These are phyloP conservation scores for Sebastes steindachneri DNA, from an alignment of 2,797 vertebrate species.

Conservation along the genomic window DNA sequence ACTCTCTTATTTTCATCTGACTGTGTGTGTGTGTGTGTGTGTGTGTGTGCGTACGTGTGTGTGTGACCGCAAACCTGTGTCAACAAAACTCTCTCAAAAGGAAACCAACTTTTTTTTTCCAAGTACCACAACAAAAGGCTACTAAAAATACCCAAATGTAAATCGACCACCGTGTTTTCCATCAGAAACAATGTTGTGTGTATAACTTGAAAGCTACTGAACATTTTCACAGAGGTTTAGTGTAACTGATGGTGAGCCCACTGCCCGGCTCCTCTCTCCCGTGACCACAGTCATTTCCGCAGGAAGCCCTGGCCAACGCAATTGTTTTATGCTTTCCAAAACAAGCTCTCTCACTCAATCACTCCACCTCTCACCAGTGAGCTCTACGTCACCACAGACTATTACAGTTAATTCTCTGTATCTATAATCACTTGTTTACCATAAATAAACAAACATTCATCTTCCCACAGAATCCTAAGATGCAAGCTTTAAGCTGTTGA, in stretches of 20 bases:
- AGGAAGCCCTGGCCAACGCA: constrained; percentile 64
- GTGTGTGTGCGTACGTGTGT: background rate
- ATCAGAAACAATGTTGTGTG: background rate
- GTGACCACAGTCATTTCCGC: constrained; percentile 70
- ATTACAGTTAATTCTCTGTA: background rate
- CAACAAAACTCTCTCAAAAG: constrained; percentile 27
- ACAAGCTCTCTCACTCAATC: constrained; percentile 45
- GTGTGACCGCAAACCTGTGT: constrained; percentile 33
- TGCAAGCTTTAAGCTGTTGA: background rate
- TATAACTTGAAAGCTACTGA: background rate
- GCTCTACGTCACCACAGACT: background rate
- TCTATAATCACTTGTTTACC: constrained; percentile 3
- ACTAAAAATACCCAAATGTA: background rate
- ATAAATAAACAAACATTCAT: background rate
- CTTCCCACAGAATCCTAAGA: background rate
- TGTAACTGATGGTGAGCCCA: background rate
- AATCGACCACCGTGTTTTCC: background rate
- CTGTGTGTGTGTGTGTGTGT: constrained; percentile 23
- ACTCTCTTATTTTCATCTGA: constrained; percentile 44
- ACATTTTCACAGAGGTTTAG: constrained; percentile 13
- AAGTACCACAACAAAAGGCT: background rate
- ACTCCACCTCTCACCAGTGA: constrained; percentile 11
- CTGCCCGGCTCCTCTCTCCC: constrained; percentile 36
- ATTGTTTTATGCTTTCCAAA: constrained; percentile 70
- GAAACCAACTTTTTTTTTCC: background rate